Base-by-base conservation (phyloP, 2,888 invertebrate species). In the Mesorhabditis belari region DNA sequence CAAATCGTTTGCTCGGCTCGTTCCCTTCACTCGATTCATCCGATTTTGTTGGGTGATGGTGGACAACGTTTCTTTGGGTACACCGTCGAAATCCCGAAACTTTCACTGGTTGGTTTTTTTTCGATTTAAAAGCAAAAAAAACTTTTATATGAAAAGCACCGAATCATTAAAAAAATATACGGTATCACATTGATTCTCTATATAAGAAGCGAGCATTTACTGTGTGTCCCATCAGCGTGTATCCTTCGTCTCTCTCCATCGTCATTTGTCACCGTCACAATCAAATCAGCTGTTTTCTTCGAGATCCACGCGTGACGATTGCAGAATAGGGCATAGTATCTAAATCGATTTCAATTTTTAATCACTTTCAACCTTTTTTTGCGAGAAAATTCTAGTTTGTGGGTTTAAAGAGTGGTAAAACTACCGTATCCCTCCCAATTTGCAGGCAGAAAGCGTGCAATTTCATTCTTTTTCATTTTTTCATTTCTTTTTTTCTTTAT, bases 251-350 rank as follows among this genome's bases (percentile, higher is more conserved):
- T 61, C 21, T 62, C 64, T 19, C 63, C 62, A 1, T 68, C 67
- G 2, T 54, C 23, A 53, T 76, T 67, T 21, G 49, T 62, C n/a
- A 77, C 28, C 56, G 74, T 70, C 12, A 74, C 64, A 29, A 64
- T 65, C 50, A 70, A 61, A 24, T 77, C 71, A 2, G 75, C 67
- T n/a, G 63, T 66, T 25, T 66, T 44, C 19, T 61, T 21, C 1
- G 63, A 55, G 2, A 80, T 49, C 78, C 79, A 80, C 9, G 75
- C 69, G 56, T 77, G 76, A 25, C 74, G 72, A 65, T 80, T 81
- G 64, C 77, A 71, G 58, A 80, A 79, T 5, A 76, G 67, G 44
- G 75, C 52, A 54, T 69, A 68, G 57, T 76, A 73, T 51, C 73
- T 69, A 58, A 51, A 71, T 53, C 9, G 27, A 25, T 19, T 29